phyloP scores from a whole-genome alignment of 2,888 invertebrate species.

The Spilosoma lubricipeda region DNA sequence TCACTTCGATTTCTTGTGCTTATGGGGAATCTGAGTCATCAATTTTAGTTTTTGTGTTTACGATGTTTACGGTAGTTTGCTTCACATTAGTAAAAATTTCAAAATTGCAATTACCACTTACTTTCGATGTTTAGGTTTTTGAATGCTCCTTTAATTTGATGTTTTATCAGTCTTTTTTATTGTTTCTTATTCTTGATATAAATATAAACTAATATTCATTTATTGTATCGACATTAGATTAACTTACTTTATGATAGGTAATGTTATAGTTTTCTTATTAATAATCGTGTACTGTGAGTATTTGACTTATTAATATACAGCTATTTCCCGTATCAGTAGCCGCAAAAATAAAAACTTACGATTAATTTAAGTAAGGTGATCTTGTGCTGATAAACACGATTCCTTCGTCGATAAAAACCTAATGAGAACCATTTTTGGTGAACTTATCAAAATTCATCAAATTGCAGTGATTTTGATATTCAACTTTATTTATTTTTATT shows the following conservation, averaged over 20 bases:
- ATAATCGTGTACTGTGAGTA: too few relatives aligned
- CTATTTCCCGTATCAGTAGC: too few relatives aligned
- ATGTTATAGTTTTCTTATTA: background rate
- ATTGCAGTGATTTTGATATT: background rate
- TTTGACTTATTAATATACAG: too few relatives aligned
- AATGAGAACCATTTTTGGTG: background rate
- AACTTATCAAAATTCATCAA: background rate
- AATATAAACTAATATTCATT: background rate
- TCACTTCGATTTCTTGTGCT: constrained; percentile 53
- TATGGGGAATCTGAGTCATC: constrained; percentile 43
- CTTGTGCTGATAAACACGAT: background rate
- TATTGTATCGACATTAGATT: background rate
- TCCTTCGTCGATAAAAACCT: background rate
- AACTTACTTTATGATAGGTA: background rate
- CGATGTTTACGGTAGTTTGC: background rate
- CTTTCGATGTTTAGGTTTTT: background rate
- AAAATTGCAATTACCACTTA: background rate
- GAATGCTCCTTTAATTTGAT: background rate
- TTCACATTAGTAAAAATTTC: background rate
- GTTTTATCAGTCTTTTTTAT: background rate
- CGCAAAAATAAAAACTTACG: background rate
- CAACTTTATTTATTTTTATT: background rate
- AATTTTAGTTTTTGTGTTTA: constrained; percentile 42
- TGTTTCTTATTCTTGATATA: background rate
- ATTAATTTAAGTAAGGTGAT: background rate